Evolutionary conservation across 1,140 invertebrate genomes (phyloP), one percentile per base, ranked within the genome.

Genomic region (Diabrotica virgifera): DNA sequence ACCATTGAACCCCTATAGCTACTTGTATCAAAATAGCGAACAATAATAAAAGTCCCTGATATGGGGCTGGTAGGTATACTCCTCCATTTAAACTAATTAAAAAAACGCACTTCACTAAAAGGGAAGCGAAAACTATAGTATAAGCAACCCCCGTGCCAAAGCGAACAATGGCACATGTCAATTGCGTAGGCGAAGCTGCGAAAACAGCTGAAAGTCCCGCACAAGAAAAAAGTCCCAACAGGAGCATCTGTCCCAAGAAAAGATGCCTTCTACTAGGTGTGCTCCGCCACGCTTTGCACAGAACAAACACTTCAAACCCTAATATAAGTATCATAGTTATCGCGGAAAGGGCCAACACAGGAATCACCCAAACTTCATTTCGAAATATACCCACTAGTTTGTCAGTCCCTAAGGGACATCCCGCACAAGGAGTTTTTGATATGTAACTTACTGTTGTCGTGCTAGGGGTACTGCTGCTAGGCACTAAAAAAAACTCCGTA

Each of bases 101-200:
- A 76, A 97, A 96, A 54, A 97, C 92, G 75, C 94, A 93, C 80
- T 98, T 97, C 64, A 97, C 95, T 61, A 98, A 84, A 35, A 98
- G 84, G 0, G 95, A 90, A 11, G 92, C 90, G 77, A 96, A 97
- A 14, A 96, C 90, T n/a, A 96, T 83, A 11, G 92, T 87, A 70
- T 94, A 95, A 5, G 92, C 87, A 11, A 96, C 84, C 36, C 95
- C 94, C 12, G 93, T 89, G 13, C 91, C 90, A 66, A 96, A 88
- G 50, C 94, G 83, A 62, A 92, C 90, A 10, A 93, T 87, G 9
- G 90, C 91, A 74, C 95, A 97, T 0, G 91, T 91, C 46, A 90
- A 81, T 5, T 87, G 83, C 38, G 90, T 91, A 12, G 94, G 93
- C 36, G 90, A 86, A 0, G 90, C 86, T 0, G 93, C 87, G 24